Evolutionary conservation across 2,113 vertebrate genomes (phyloP).

Genomic region (Lota lota): DNA sequence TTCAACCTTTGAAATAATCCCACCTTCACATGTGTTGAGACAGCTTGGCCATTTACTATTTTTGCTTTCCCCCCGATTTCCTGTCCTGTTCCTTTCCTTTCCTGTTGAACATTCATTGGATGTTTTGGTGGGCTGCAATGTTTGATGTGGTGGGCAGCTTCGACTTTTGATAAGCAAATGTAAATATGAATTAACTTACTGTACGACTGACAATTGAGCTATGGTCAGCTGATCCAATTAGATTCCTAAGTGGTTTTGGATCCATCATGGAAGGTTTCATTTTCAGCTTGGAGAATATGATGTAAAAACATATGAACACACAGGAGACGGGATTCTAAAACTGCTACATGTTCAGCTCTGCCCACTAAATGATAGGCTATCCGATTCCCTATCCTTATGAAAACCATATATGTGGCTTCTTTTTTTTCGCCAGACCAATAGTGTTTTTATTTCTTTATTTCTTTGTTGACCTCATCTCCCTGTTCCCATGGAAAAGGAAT

Average conservation of each 20-base stretch:
- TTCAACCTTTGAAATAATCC: background rate
- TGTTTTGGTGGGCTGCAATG: background rate
- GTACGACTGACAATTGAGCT: too few species aligned
- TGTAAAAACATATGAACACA: constrained; percentile 4
- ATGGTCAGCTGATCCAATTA: too few species aligned
- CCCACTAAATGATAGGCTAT: constrained; percentile 41
- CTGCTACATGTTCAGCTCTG: constrained; percentile 6
- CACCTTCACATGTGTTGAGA: background rate
- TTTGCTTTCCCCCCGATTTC: background rate
- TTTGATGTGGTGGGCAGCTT: background rate
- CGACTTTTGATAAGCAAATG: background rate
- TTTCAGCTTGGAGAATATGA: background rate
- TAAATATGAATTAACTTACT: too few species aligned
- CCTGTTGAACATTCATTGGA: background rate
- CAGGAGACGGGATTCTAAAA: background rate
- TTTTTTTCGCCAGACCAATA: background rate
- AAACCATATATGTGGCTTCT: constrained; percentile 25
- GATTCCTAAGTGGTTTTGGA: too few species aligned
- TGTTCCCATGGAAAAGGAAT: background rate
- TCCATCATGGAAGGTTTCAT: too few species aligned
- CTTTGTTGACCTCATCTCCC: background rate
- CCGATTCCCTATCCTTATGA: constrained; percentile 32
- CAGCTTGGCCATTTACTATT: background rate
- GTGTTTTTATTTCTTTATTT: too few species aligned
- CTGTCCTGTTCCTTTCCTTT: background rate